phyloP scores from a whole-genome alignment of 2,888 invertebrate genomes.

The Agapostemon virescens region DNA sequence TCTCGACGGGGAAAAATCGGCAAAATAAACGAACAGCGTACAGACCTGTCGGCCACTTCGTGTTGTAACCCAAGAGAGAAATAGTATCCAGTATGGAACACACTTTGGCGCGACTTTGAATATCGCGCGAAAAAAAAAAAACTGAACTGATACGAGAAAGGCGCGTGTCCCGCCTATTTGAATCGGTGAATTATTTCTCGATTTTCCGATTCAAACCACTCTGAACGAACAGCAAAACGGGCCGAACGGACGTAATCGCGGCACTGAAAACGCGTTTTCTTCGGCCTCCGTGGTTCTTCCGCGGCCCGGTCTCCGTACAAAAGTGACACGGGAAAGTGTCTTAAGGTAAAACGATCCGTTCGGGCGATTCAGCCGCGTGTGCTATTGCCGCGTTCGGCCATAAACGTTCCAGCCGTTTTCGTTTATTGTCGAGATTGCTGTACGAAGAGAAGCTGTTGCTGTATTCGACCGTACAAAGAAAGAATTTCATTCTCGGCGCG shows the following conservation, averaged over 20 bases:
- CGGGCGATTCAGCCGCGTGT: conserved; percentile 54
- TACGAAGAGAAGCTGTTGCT: conserved; percentile 42
- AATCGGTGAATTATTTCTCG: neutral
- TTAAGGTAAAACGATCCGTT: conserved; percentile 32
- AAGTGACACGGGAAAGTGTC: conserved; percentile 11
- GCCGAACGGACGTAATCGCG: conserved; percentile 20
- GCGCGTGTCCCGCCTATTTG: conserved; percentile 41
- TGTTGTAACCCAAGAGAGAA: conserved; percentile 55
- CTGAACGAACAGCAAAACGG: conserved; percentile 3
- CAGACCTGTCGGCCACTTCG: conserved; percentile 59
- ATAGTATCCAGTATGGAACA: conserved; percentile 61
- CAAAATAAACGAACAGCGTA: conserved; percentile 19
- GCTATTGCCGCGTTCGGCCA: conserved; percentile 50
- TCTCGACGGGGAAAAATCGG: neutral
- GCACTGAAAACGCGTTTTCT: conserved; percentile 23
- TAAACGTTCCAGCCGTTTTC: conserved; percentile 58
- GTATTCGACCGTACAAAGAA: conserved; percentile 53
- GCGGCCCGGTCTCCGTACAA: conserved; percentile 5
- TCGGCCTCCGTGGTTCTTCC: neutral
- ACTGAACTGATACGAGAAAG: conserved; percentile 42
- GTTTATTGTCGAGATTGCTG: conserved; percentile 44
- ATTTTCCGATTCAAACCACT: conserved; percentile 1
- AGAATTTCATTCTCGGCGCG: conserved; percentile 70
- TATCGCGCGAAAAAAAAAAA: conserved; percentile 49
- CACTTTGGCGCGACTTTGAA: conserved; percentile 61